phyloP scores from a whole-genome alignment of 2,113 vertebrate genomes.

The Montifringilla adamsi region DNA sequence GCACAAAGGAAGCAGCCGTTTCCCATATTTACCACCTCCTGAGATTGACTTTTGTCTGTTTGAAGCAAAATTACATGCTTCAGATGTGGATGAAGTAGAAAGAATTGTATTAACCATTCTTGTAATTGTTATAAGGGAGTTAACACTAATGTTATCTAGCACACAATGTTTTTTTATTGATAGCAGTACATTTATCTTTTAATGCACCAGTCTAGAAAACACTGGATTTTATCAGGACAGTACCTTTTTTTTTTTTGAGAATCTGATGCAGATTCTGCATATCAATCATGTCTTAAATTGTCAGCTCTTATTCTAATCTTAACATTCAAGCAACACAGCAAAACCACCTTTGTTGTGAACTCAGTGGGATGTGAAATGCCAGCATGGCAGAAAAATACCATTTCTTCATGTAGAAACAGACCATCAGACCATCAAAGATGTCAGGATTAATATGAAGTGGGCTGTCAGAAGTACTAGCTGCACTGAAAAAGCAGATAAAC shows the following conservation, averaged over 20 bases:
- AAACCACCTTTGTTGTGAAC: conserved; percentile 49
- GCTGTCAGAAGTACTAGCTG: neutral
- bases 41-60: neutral
- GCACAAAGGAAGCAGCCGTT: neutral
- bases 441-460: conserved; percentile 39
- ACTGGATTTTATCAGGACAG: neutral
- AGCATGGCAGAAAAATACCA: conserved; percentile 18
- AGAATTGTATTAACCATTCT: neutral
- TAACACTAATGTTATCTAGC: neutral
- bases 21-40: neutral
- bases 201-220: neutral
- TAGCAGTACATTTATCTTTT: neutral
- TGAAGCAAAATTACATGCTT: neutral
- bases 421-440: conserved; percentile 36
- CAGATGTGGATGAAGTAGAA: neutral
- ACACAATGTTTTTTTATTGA: neutral
- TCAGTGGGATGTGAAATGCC: conserved; percentile 58
- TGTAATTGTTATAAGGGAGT: neutral
- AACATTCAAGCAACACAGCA: neutral
- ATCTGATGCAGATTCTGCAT: neutral
- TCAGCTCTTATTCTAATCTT: conserved; percentile 25
- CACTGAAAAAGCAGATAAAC: neutral
- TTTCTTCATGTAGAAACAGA: neutral
- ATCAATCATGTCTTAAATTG: conserved; percentile 33
- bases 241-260: neutral